phyloP scores from a whole-genome alignment of 2,888 invertebrate species.

The Priocnemis perturbator region DNA sequence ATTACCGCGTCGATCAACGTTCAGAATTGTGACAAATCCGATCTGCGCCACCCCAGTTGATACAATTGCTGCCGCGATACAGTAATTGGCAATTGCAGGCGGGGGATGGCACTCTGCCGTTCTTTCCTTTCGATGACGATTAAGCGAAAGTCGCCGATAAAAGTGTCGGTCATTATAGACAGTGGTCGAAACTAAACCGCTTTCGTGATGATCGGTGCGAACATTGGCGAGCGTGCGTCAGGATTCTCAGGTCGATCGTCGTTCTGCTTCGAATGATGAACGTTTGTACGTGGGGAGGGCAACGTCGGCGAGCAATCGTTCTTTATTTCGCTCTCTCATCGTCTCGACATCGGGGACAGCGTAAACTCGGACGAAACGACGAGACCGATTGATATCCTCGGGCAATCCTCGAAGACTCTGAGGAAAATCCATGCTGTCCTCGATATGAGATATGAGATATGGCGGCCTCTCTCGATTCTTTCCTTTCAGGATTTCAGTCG shows the following conservation, averaged over 20 bases:
- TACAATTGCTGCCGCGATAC: too few species aligned
- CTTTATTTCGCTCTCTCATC: background rate
- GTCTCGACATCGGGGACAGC: background rate
- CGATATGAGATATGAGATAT: constrained; percentile 72
- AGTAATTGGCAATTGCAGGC: too few species aligned
- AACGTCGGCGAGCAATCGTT: constrained; percentile 39
- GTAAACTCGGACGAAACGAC: constrained; percentile 20
- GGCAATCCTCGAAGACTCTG: constrained; percentile 68
- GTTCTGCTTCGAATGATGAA: too few species aligned
- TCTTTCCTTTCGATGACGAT: too few species aligned
- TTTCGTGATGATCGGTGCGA: too few species aligned
- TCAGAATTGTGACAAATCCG: constrained; percentile 74
- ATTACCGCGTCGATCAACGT: constrained; percentile 72
- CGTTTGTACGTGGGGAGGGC: background rate
- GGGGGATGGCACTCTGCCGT: too few species aligned
- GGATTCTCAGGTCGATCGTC: too few species aligned
- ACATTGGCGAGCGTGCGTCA: too few species aligned
- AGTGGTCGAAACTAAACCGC: too few species aligned
- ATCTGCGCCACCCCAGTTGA: constrained; percentile 52
- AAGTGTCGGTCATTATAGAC: too few species aligned
- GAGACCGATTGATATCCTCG: constrained; percentile 69
- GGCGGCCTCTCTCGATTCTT: constrained; percentile 37
- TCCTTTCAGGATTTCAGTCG: constrained; percentile 43
- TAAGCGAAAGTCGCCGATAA: too few species aligned
- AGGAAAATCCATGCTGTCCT: constrained; percentile 72